Evolutionary conservation across 2,888 invertebrate genomes (phyloP).

Genomic region (Eupithecia dodoneata): DNA sequence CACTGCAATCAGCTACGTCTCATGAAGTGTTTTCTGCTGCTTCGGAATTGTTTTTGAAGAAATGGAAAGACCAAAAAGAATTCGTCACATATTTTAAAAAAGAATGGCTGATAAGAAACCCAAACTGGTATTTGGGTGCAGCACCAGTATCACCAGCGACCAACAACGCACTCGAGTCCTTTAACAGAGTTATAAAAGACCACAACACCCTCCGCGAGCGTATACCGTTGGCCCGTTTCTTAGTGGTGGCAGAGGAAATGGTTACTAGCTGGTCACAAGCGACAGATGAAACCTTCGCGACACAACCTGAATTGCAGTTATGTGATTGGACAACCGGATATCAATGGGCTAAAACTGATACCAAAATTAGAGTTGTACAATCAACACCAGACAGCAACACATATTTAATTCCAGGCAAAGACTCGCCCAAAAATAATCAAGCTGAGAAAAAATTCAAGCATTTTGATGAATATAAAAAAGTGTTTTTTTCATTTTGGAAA

Average conservation of each 20-base stretch:
- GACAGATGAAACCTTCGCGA: slow-evolving; percentile 9
- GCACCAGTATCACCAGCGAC: slow-evolving; percentile 16
- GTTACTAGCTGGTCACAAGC: not conserved
- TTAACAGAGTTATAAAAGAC: slow-evolving; percentile 7
- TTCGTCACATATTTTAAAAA: not conserved
- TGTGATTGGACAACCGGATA: slow-evolving; percentile 5
- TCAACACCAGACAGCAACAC: too few species aligned
- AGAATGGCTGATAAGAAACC: slow-evolving; percentile 37
- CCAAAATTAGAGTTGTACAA: too few species aligned
- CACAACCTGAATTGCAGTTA: slow-evolving; percentile 12
- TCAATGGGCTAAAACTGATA: not conserved
- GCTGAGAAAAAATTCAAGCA: not conserved
- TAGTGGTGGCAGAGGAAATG: too few species aligned
- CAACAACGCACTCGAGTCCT: slow-evolving; percentile 17
- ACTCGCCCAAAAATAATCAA: too few species aligned
- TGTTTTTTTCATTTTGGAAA: too few species aligned
- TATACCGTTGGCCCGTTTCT: too few species aligned
- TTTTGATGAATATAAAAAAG: not conserved
- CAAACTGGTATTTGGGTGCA: slow-evolving; percentile 14
- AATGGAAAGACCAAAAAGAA: too few species aligned
- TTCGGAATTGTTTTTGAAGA: too few species aligned
- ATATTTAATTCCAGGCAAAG: too few species aligned
- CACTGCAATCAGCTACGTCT: too few species aligned
- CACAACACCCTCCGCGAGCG: not conserved
- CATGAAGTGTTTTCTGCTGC: too few species aligned